phyloP scores from a whole-genome alignment of 2,888 invertebrate species.

The Syrista parreyssii region DNA sequence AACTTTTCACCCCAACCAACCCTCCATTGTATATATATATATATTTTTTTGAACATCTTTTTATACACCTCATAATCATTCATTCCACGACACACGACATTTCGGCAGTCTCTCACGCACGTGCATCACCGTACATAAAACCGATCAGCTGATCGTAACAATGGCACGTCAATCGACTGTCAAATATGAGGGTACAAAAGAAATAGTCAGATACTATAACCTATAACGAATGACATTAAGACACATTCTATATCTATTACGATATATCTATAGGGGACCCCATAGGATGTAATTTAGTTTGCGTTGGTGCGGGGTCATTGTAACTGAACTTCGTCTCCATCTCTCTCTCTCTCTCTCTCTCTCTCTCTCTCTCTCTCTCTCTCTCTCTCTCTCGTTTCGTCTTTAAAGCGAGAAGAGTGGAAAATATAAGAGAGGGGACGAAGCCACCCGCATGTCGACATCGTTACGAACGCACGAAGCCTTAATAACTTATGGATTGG shows the following conservation, averaged over 20 bases:
- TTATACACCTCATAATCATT: background rate
- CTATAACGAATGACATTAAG: background rate
- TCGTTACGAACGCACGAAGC: slow-evolving; percentile 48
- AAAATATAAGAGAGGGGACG: background rate
- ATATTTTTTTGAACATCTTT: background rate
- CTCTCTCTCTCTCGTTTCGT: slow-evolving; percentile 7
- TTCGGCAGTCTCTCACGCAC: background rate
- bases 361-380: slow-evolving; percentile 22
- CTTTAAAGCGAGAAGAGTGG: background rate
- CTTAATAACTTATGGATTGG: slow-evolving; percentile 61
- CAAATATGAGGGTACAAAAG: background rate
- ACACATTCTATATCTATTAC: background rate
- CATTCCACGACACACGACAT: background rate
- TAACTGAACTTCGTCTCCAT: slow-evolving; percentile 53
- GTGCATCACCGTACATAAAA: background rate
- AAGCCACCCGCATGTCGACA: slow-evolving; percentile 18
- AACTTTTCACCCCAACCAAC: background rate
- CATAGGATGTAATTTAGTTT: background rate
- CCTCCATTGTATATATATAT: background rate
- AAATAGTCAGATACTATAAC: background rate
- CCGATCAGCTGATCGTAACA: background rate
- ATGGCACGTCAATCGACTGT: background rate
- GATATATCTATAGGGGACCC: background rate
- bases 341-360: background rate
- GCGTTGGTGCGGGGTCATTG: slow-evolving; percentile 42